A percentile compares a stretch with the other conserved stretches of the same genome.
These are phyloP conservation scores for Struthidea cinerea DNA, from an alignment of 2,113 vertebrate genomes.

Conservation along the genomic window DNA sequence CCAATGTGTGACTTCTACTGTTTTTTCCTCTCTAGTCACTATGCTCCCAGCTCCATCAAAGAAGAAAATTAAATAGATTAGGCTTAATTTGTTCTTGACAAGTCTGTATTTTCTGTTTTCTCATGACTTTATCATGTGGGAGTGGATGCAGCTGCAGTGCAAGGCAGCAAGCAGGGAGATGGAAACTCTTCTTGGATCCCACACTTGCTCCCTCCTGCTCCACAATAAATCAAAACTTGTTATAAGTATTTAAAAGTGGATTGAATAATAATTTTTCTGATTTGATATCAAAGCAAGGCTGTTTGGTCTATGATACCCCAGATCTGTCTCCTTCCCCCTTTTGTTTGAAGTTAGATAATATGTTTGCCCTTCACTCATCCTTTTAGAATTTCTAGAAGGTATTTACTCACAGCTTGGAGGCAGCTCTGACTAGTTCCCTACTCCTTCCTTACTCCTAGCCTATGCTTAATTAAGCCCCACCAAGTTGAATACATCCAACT, in stretches of 20 bases:
- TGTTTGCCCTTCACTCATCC: neutral
- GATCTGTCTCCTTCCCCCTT: neutral
- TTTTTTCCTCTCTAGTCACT: neutral
- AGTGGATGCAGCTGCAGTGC: neutral
- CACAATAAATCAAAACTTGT: neutral
- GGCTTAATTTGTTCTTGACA: slow-evolving; percentile 47
- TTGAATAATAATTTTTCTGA: slow-evolving; percentile 27
- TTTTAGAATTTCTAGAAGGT: neutral
- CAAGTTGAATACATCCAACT: neutral
- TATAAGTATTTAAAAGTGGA: neutral
- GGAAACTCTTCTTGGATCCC: neutral
- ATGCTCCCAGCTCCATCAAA: neutral
- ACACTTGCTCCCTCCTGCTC: neutral
- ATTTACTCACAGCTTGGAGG: neutral
- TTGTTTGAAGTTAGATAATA: slow-evolving; percentile 25
- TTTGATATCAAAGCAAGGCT: neutral
- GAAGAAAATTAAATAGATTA: slow-evolving; percentile 32
- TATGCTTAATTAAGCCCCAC: neutral
- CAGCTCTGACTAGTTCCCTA: neutral
- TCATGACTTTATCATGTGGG: neutral
- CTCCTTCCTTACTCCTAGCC: neutral
- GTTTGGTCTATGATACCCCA: neutral
- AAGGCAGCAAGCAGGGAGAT: neutral
- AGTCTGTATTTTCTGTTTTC: slow-evolving; percentile 46
- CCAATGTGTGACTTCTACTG: neutral